Evolutionary conservation across 1,140 invertebrate species (phyloP).

Genomic region (Apis dorsata): DNA sequence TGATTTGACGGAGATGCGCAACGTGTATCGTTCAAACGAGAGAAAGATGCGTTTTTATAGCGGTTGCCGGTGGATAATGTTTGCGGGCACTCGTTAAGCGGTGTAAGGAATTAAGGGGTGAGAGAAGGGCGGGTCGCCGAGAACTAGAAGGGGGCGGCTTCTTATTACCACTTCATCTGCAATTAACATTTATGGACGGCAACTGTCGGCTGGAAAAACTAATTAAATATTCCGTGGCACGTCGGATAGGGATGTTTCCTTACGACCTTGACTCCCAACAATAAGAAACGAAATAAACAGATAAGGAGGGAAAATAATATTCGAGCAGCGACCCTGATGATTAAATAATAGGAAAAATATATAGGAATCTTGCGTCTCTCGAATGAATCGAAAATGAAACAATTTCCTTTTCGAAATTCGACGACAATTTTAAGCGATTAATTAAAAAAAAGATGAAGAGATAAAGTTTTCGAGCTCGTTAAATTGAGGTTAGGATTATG

Average conservation of each 20-base stretch:
- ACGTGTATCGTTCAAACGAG: constrained; percentile 53
- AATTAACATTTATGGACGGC: constrained; percentile 80
- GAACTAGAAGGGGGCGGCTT: constrained; percentile 44
- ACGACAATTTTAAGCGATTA: no score
- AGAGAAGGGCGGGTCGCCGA: constrained; percentile 45
- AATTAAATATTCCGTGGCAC: constrained; percentile 78
- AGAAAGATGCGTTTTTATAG: constrained; percentile 69
- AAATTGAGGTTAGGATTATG: no score
- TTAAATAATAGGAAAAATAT: neutral
- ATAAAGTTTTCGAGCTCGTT: no score
- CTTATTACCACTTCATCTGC: constrained; percentile 81
- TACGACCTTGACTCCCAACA: constrained; percentile 44
- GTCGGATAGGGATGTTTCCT: constrained; percentile 15
- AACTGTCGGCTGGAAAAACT: constrained; percentile 76
- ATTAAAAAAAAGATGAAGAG: no score
- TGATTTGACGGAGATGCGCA: no score
- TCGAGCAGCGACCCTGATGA: neutral
- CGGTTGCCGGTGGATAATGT: constrained; percentile 61
- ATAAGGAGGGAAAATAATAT: constrained; percentile 35
- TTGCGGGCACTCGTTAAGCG: constrained; percentile 70
- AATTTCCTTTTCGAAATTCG: no score
- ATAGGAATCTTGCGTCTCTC: neutral
- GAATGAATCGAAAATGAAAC: neutral
- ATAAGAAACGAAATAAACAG: constrained; percentile 53
- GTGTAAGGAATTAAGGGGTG: constrained; percentile 69